Percentiles rank a stretch among this genome's conserved stretches.
Conservation (phyloP, 2,797 vertebrate genomes). For the Loris lydekkerianus region DNA sequence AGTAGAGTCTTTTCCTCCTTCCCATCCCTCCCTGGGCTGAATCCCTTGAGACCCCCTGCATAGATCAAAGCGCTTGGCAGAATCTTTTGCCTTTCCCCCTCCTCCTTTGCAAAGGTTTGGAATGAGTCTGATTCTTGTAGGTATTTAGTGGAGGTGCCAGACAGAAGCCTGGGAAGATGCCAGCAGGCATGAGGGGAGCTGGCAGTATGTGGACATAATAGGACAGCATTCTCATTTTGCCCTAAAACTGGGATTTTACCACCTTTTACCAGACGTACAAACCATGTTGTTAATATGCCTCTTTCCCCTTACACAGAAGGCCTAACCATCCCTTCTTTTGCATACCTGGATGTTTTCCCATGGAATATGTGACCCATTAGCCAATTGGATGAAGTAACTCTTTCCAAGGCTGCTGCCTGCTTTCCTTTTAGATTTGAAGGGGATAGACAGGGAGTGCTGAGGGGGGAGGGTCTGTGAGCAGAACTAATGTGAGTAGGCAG, state of each 20-base stretch:
- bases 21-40: conserved; percentile 55
- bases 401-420: conserved; percentile 87
- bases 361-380: conserved; percentile 90
- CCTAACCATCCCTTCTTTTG: conserved; percentile 87
- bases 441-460: not conserved
- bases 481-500: not conserved
- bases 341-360: conserved; percentile 93
- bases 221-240: conserved; percentile 90
- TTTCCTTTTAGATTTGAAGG: conserved; percentile 82
- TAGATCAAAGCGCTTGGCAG: conserved; percentile 82
- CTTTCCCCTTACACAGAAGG: conserved; percentile 71
- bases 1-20: conserved; percentile 35
- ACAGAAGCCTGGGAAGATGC: conserved; percentile 82
- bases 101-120: conserved; percentile 68
- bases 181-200: conserved; percentile 77
- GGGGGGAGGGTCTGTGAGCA: conserved; percentile 4
- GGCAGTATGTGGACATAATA: conserved; percentile 88
- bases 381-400: conserved; percentile 90
- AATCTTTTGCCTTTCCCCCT: conserved; percentile 45
- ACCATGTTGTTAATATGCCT: conserved; percentile 62
- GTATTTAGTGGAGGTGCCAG: conserved; percentile 82
- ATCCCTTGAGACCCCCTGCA: conserved; percentile 79
- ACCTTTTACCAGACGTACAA: conserved; percentile 84
- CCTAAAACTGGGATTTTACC: conserved; percentile 90
- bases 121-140: conserved; percentile 81